A percentile compares a stretch with the other conserved stretches of the same genome.
Evolutionary conservation across 2,113 vertebrate genomes (phyloP).

Genomic region (Ariopsis seemanni): DNA sequence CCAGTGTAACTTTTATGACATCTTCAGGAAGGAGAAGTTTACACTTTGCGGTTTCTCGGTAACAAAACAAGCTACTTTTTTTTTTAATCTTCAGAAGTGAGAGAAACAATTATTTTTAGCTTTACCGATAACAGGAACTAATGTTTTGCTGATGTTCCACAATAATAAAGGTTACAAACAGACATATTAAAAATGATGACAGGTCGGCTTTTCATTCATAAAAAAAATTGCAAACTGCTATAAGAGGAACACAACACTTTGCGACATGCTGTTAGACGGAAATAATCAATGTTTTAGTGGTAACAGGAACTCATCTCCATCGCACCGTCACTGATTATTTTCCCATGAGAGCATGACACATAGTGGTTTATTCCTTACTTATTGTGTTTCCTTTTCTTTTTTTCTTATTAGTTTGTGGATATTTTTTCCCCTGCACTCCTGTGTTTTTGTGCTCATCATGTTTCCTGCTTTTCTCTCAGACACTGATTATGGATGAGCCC

Average conservation of each 20-base stretch:
- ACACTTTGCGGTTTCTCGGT: neutral
- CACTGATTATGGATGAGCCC: neutral
- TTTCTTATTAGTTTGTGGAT: neutral
- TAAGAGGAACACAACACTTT: neutral
- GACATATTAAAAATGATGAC: neutral
- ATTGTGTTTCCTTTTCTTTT: neutral
- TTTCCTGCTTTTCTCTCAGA: neutral
- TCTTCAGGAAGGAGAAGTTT: neutral
- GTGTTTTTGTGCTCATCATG: neutral
- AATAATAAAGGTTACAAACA: neutral
- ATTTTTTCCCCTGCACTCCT: neutral
- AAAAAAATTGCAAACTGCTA: neutral
- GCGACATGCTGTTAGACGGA: neutral
- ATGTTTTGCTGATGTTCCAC: neutral
- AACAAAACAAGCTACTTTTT: neutral
- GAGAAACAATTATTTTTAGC: neutral
- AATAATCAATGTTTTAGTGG: neutral
- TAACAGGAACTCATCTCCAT: neutral
- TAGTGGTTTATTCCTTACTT: neutral
- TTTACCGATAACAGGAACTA: neutral
- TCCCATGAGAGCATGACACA: neutral
- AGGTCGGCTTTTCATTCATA: neutral
- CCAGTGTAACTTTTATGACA: neutral
- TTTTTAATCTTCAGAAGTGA: neutral
- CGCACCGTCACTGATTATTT: neutral